Evolutionary conservation across 2,797 vertebrate species (phyloP).

Genomic region (Trichosurus vulpecula): DNA sequence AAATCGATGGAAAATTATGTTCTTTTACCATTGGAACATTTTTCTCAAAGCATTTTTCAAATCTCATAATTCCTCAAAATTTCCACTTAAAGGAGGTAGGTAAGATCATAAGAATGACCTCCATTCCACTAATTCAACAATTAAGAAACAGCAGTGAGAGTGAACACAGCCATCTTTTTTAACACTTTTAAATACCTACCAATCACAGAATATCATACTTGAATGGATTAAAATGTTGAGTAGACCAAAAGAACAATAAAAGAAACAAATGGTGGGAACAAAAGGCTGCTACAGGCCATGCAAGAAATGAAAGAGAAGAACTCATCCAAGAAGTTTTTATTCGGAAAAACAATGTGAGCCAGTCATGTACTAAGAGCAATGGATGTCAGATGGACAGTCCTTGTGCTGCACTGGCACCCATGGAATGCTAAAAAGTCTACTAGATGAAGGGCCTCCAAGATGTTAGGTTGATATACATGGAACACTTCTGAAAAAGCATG

Average conservation of each 20-base stretch:
- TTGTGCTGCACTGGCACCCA: no score
- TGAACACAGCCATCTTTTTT: not conserved
- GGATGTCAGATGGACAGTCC: no score
- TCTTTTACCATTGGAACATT: not conserved
- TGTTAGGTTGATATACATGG: no score
- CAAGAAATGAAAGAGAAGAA: not conserved
- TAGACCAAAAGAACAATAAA: not conserved
- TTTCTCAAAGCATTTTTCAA: not conserved
- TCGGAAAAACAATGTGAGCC: no score
- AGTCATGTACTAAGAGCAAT: no score
- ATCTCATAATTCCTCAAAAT: conserved; percentile 42
- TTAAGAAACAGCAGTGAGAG: not conserved
- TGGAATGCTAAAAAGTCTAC: no score
- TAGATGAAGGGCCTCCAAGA: no score
- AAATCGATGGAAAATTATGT: conserved; percentile 3
- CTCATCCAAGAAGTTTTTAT: not conserved
- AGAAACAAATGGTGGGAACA: not conserved
- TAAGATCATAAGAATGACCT: not conserved
- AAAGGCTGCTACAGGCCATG: not conserved
- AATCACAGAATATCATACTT: not conserved
- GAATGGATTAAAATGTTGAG: not conserved
- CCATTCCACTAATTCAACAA: not conserved
- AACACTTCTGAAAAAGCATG: no score
- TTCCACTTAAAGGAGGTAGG: not conserved
- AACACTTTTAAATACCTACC: not conserved